Conservation (phyloP, 2,888 invertebrate genomes). For the Cyclophora punctaria region DNA sequence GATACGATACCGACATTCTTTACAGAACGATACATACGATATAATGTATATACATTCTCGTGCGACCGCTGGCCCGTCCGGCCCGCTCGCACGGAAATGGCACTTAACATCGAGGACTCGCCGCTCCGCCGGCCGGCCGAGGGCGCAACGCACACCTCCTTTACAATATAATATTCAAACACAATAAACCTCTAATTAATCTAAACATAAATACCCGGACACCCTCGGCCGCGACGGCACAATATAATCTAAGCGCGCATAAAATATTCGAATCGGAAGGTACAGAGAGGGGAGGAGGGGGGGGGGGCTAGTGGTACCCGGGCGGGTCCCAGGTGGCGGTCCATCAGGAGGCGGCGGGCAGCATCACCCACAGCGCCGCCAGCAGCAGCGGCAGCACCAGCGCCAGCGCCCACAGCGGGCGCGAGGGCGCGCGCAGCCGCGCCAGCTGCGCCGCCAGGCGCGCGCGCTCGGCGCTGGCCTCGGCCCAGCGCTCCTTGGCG, state of each 20-base stretch:
- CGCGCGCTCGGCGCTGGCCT: slow-evolving; percentile 77
- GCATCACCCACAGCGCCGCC: slow-evolving; percentile 74
- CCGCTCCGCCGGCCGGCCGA: slow-evolving; percentile 20
- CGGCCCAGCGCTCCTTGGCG: slow-evolving; percentile 82
- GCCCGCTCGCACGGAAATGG: slow-evolving; percentile 38
- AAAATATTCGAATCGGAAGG: slow-evolving; percentile 28
- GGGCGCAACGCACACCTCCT: slow-evolving; percentile 29
- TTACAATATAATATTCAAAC: slow-evolving; percentile 18
- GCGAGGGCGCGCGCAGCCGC: slow-evolving; percentile 37
- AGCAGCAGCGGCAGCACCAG: slow-evolving; percentile 71
- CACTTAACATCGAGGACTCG: slow-evolving; percentile 27
- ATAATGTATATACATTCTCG: slow-evolving; percentile 47
- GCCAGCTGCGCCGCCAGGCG: slow-evolving; percentile 73
- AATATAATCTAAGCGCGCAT: slow-evolving; percentile 26
- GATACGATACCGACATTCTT: slow-evolving; percentile 61
- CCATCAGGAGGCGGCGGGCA: slow-evolving; percentile 77
- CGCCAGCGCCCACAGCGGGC: slow-evolving; percentile 64
- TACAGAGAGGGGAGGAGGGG: slow-evolving; percentile 21
- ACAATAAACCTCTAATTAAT: slow-evolving; percentile 34
- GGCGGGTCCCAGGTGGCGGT: slow-evolving; percentile 76
- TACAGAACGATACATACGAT: slow-evolving; percentile 44
- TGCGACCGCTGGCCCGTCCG: slow-evolving; percentile 31
- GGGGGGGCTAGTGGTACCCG: slow-evolving; percentile 50
- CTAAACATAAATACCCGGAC: slow-evolving; percentile 42
- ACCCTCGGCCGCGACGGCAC: slow-evolving; percentile 25